A percentile compares a stretch with the other conserved stretches of the same genome.
These are phyloP conservation scores for Thryonomys swinderianus DNA, from an alignment of 2,113 vertebrate species.

Conservation along the genomic window DNA sequence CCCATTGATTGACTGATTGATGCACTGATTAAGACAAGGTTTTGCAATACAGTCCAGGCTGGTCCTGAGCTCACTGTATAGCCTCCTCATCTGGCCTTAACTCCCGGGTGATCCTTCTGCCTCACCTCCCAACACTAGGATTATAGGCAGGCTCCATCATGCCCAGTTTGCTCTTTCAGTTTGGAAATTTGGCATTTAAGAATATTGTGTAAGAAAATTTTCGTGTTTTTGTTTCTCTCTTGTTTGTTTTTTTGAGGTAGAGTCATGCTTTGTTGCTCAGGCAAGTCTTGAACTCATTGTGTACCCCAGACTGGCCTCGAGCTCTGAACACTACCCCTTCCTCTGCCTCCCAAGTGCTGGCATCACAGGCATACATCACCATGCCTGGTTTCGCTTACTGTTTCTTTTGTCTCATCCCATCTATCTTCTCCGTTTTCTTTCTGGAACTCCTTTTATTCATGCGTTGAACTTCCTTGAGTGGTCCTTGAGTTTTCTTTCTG, in stretches of 20 bases:
- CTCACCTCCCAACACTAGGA: not conserved
- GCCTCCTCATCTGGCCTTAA: too few relatives aligned
- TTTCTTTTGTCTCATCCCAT: not conserved
- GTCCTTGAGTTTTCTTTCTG: conserved; percentile 19
- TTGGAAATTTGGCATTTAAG: not conserved
- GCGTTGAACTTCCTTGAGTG: not conserved
- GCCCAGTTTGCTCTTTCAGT: not conserved
- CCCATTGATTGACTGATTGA: not conserved
- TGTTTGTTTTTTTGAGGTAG: not conserved
- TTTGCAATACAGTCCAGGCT: not conserved
- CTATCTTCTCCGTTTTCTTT: conserved; percentile 56
- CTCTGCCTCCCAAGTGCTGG: not conserved
- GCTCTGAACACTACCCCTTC: not conserved
- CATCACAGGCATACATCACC: not conserved
- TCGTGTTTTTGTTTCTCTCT: too few relatives aligned
- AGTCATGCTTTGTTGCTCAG: not conserved
- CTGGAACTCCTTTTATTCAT: conserved; percentile 1
- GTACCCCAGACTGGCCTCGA: not conserved
- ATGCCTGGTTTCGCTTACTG: not conserved
- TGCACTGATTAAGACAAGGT: not conserved
- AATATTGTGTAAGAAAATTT: not conserved
- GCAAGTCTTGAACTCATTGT: not conserved
- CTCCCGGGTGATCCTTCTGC: not conserved
- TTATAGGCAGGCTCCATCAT: not conserved
- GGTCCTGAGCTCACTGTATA: not conserved